Evolutionary conservation across 2,797 vertebrate species (phyloP), one percentile per base, ranked within the genome.

Genomic region (Balearica regulorum): DNA sequence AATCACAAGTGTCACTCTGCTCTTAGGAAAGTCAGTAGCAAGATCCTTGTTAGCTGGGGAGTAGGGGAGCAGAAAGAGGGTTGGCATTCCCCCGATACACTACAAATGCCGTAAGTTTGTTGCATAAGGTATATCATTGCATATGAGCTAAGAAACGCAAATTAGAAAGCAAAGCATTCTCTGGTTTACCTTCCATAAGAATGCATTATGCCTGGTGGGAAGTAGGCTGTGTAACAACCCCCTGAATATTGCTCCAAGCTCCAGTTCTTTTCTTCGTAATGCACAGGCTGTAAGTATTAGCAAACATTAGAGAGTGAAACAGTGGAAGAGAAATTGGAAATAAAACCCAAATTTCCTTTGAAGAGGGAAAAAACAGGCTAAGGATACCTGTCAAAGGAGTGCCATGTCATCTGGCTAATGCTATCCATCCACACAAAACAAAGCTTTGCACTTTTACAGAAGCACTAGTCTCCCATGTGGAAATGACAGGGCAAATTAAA

Each of bases 201-300:
- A 77, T 96, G 91, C 97, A 98, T 98, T 73, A 98, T 97, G 66
- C 98, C 98, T 44, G 98, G 98, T 51, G 98, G 98, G 87, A 98
- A 98, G 94, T 98, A 98, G 55, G 98, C 97, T 28, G 98, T 98
- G 83, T 98, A 98, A 78, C 98, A 98, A 53, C 98, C 98, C 8
- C 98, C 98, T 4, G 98, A 98, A 87, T 98, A 98, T 28, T 98
- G 98, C 35, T 98, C 98, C 84, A 64, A 92, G 87, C 66, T 97
- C 98, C 98, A 98, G 72, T 98, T 97, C 96, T 98, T 98, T 87
- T 98, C 98, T 92, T 98, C 98, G 71, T 98, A 98, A 89, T 98
- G 98, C 72, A 98, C 97, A 5, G 98, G 97, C 98, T 98, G 84
- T 22, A 97, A 94, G 25, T 57, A 55, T 57, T 82, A 89, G 41